Percentiles rank a stretch among this genome's conserved stretches.
These are phyloP conservation scores for Sialis fuliginosa DNA, from an alignment of 2,888 invertebrate genomes.

Conservation along the genomic window DNA sequence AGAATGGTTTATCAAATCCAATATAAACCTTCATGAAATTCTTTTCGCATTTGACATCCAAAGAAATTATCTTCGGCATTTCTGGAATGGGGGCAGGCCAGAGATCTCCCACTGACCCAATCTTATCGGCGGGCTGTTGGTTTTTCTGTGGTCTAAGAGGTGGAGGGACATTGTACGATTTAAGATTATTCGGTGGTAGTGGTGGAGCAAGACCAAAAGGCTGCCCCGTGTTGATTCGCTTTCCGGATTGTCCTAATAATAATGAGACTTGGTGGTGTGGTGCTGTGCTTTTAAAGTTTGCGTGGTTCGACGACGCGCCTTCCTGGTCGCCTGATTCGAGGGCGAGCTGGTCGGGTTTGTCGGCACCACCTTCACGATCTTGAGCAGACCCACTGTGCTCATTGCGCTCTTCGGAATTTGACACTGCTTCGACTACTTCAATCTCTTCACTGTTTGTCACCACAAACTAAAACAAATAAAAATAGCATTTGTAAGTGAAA, in stretches of 20 bases:
- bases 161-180: conserved; percentile 45
- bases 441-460: conserved; percentile 31
- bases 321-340: conserved; percentile 53
- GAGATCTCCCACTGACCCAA: conserved; percentile 41
- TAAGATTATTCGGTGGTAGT: conserved; percentile 20
- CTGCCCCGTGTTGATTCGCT: conserved; percentile 24
- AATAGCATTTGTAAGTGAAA: too few species aligned
- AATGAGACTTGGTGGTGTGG: conserved; percentile 27
- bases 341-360: conserved; percentile 48
- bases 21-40: conserved; percentile 85
- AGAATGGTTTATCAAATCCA: conserved; percentile 89
- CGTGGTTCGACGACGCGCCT: conserved; percentile 28
- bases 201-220: conserved; percentile 14
- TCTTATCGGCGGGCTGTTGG: conserved; percentile 23
- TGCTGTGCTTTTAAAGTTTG: conserved; percentile 28
- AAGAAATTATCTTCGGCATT: conserved; percentile 82
- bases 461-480: not conserved
- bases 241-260: conserved; percentile 15
- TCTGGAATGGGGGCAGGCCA: conserved; percentile 77
- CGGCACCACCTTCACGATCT: conserved; percentile 37
- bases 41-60: conserved; percentile 89
- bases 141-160: conserved; percentile 21
- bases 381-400: conserved; percentile 32
- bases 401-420: conserved; percentile 28
- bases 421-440: conserved; percentile 43